Conservation (phyloP, 2,113 vertebrate genomes). For the Atrichornis clamosus region DNA sequence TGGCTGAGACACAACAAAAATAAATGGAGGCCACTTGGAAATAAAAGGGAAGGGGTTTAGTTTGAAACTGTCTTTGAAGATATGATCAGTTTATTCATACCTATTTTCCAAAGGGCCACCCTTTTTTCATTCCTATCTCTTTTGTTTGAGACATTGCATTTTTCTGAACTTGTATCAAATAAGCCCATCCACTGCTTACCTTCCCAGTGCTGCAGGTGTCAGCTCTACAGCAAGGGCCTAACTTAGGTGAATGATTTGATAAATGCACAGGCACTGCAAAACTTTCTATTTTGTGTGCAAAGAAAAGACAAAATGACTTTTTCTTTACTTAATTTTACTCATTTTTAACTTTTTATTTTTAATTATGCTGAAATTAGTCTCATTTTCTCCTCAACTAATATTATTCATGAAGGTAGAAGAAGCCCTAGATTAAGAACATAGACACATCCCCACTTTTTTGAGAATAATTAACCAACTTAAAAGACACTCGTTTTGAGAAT, state of each 20-base stretch:
- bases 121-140: neutral
- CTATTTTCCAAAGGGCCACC: neutral
- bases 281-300: neutral
- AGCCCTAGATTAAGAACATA: neutral
- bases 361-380: neutral
- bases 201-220: neutral
- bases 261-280: neutral
- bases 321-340: neutral
- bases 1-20: neutral
- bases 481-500: neutral
- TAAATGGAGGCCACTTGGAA: neutral
- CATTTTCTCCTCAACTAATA: neutral
- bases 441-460: neutral
- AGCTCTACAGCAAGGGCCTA: neutral
- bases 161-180: neutral
- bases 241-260: neutral
- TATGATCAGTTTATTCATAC: neutral
- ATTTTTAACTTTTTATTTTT: neutral
- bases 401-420: neutral
- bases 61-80: neutral
- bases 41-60: neutral
- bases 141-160: neutral
- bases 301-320: neutral
- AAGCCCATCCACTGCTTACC: neutral
- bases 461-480: neutral